Evolutionary conservation across 2,797 vertebrate genomes (phyloP), one percentile per base, ranked within the genome.

Genomic region (Artibeus lituratus): DNA sequence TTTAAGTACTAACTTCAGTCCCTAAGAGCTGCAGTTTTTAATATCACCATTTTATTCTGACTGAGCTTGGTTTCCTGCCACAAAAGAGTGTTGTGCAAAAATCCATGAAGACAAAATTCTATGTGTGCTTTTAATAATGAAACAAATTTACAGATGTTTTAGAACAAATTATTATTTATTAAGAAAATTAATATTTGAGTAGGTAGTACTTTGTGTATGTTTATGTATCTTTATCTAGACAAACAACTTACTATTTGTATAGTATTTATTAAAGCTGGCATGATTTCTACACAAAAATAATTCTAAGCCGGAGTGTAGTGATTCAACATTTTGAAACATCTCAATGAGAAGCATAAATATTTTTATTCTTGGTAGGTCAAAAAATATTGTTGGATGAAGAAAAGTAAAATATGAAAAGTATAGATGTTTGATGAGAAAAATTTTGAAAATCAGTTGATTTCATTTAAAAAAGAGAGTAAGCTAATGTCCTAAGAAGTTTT

Each of bases 211-310:
- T 80, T 90, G 19, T 49, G 37, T 78, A 35, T 35, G 4, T 74
- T 80, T 90, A 3, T 57, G 10, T 91, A 10, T 53, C 29, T 67
- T 87, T 87, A 80, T 0, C 76, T 21, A 5, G 3, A 86, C 29
- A 86, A 44, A 35, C 15, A 39, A 9, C 21, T 81, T 65, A 73
- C 5, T 6, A 9, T 72, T 51, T 59, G 26, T 16, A 39, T 22
- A 57, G 22, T 39, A 39, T 69, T 87, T 74, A 49, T 76, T 87
- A 18, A 73, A 82, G 10, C 21, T 94, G 53, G 35, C 1, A 19
- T 83, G 5, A 88, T 49, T 84, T 95, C 82, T 93, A 88, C n/a
- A 49, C 65, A 51, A 90, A 95, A 91, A 21, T 74, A 35, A 65
- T 69, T 39, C 29, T 74, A 39, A 89, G 7, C 15, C n/a, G 81